Conservation (phyloP, 2,888 invertebrate genomes). For the Barypeithes pellucidus region DNA sequence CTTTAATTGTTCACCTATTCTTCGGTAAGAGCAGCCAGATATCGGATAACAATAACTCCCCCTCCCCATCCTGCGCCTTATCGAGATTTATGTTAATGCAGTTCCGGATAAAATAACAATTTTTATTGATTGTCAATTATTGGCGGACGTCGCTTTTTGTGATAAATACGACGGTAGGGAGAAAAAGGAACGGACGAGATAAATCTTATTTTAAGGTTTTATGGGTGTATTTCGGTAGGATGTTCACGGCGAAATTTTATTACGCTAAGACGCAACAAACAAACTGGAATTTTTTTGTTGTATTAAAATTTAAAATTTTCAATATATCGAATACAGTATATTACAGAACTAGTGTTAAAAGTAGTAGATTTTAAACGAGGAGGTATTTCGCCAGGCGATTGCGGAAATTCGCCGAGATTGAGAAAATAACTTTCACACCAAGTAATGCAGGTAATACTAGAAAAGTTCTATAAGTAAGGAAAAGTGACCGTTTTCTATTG, state of each 20-base stretch:
- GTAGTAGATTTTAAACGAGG: too few relatives aligned
- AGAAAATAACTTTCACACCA: too few relatives aligned
- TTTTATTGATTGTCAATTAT: conserved; percentile 54
- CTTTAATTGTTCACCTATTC: conserved; percentile 65
- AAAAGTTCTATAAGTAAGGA: too few relatives aligned
- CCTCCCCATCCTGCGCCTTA: conserved; percentile 15
- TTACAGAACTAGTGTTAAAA: too few relatives aligned
- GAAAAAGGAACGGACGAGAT: conserved; percentile 32
- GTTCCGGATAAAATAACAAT: conserved; percentile 63
- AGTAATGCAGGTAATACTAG: too few relatives aligned
- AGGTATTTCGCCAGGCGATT: too few relatives aligned
- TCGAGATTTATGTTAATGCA: conserved; percentile 56
- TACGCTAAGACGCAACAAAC: not conserved
- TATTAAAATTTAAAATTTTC: too few relatives aligned
- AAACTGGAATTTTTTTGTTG: too few relatives aligned
- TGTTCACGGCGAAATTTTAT: conserved; percentile 23
- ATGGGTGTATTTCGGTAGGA: conserved; percentile 34
- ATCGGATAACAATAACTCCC: conserved; percentile 58
- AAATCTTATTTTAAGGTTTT: conserved; percentile 40
- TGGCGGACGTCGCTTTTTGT: conserved; percentile 46
- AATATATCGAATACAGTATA: too few relatives aligned
- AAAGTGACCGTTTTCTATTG: too few relatives aligned
- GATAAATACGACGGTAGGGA: conserved; percentile 42
- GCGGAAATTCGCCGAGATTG: too few relatives aligned
- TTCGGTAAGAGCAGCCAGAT: conserved; percentile 55